Base-by-base conservation (phyloP, 2,888 invertebrate species). In the Stratiomys singularior region DNA sequence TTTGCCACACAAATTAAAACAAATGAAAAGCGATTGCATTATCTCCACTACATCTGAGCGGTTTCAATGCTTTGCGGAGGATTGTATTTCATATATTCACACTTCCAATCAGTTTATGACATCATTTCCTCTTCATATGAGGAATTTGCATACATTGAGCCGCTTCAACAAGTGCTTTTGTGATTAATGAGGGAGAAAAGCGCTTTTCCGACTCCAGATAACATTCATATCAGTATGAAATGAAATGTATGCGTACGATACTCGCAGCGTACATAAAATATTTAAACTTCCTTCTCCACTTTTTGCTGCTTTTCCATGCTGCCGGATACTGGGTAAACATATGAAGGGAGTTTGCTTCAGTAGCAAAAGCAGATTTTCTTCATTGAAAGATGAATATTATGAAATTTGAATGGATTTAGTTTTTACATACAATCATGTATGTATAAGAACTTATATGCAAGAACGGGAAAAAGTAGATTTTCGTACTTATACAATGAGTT, bases 151-250 rank as follows among this genome's bases (percentile, higher is more conserved):
- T 71, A 71, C 27, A 71, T 71, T 52, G 71, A 71, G 21, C 52
- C 18, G 47, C 37, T 74, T 74, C 60, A 74, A 74, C 60, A 74
- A 58, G 60, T 74, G 60, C 74, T 74, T 74, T 58, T 60, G 74
- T 60, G 74, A 60, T 60, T 74, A 74, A 74, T 74, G 74, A 74
- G 30, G 60, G 58, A 58, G 74, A 74, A 74, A 74, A 74, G 74
- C 74, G 74, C 74, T 60, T 74, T 74, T 58, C 74, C 74, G 74
- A 37, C 37, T 58, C 30, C 52, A 13, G 21, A 37, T n/a, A n/a
- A 67, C 44, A 37, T 44, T 18, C 56, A 56, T 18, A 56, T n/a
- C 56, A 56, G 25, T 15, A 25, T 13, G 23, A 25, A 25, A 3
- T 13, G 11, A 18, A 18, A 30, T 28, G n/a, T n/a, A 66, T 66